phyloP scores from a whole-genome alignment of 2,113 vertebrate species.

The Uria aalge region DNA sequence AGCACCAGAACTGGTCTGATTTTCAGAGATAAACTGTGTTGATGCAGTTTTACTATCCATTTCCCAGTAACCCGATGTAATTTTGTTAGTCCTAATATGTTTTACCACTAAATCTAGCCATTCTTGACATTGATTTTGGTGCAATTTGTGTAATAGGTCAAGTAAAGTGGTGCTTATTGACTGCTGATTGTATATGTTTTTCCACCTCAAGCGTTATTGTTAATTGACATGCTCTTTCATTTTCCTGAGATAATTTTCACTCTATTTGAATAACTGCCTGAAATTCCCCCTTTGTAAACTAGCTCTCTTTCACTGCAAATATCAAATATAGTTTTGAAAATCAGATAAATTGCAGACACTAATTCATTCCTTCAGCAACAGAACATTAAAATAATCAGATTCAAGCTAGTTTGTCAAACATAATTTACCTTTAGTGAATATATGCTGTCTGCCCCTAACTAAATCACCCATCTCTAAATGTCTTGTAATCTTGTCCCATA shows the following conservation, averaged over 20 bases:
- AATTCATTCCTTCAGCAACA: neutral
- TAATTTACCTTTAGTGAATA: constrained; percentile 11
- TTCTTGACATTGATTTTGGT: constrained; percentile 55
- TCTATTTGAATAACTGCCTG: neutral
- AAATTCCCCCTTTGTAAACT: neutral
- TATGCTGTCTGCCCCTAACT: neutral
- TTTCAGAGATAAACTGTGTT: neutral
- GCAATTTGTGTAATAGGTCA: constrained; percentile 51
- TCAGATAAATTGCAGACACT: neutral
- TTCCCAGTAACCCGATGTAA: neutral
- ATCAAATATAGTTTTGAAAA: constrained; percentile 38
- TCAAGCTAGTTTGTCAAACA: constrained; percentile 13
- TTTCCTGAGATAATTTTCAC: constrained; percentile 47
- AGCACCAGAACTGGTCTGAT: neutral
- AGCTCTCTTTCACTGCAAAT: neutral
- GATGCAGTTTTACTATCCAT: neutral
- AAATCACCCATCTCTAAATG: constrained; percentile 34
- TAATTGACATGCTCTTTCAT: constrained; percentile 54
- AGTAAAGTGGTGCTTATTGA: constrained; percentile 57
- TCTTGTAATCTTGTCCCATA: constrained; percentile 29
- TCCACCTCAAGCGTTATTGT: constrained; percentile 44
- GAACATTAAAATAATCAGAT: constrained; percentile 29
- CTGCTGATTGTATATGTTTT: constrained; percentile 56
- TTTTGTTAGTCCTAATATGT: neutral
- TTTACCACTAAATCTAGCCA: constrained; percentile 37